These are phyloP conservation scores for Crotalus viridis DNA, from an alignment of 2,113 vertebrate species.

Conservation along the genomic window DNA sequence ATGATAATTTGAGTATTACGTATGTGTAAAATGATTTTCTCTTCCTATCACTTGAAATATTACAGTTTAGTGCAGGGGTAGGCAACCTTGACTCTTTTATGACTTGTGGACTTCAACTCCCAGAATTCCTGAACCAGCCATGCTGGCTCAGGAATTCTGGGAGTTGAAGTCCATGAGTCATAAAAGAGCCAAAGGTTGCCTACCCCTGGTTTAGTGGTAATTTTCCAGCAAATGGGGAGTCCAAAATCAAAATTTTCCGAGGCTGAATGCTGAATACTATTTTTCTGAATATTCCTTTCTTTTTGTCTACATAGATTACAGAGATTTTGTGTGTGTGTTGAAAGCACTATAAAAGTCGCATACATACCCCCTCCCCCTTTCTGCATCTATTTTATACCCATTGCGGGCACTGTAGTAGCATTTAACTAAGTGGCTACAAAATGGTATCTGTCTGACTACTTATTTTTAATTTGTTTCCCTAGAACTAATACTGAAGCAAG, in stretches of 20 bases:
- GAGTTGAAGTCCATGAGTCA: too few relatives aligned
- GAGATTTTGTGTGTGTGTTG: not conserved
- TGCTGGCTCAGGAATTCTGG: too few relatives aligned
- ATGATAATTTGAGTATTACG: not conserved
- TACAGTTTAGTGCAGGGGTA: not conserved
- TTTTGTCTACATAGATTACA: not conserved
- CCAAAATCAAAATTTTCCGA: not conserved
- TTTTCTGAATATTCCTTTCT: not conserved
- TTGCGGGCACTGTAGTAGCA: too few relatives aligned
- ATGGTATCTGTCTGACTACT: too few relatives aligned
- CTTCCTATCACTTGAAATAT: not conserved
- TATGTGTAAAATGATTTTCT: not conserved
- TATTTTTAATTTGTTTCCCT: not conserved
- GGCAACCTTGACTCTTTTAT: too few relatives aligned
- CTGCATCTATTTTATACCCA: not conserved
- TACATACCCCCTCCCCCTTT: not conserved
- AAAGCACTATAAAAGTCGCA: not conserved
- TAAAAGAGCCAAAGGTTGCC: too few relatives aligned
- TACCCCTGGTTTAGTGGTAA: not conserved
- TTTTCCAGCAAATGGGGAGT: not conserved
- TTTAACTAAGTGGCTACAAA: not conserved
- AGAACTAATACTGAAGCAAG: not conserved
- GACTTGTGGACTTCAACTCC: too few relatives aligned
- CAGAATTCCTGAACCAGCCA: too few relatives aligned
- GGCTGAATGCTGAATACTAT: not conserved